These are phyloP conservation scores for Drosophila stalkeri DNA, from an alignment of 2,888 invertebrate species.

Conservation along the genomic window DNA sequence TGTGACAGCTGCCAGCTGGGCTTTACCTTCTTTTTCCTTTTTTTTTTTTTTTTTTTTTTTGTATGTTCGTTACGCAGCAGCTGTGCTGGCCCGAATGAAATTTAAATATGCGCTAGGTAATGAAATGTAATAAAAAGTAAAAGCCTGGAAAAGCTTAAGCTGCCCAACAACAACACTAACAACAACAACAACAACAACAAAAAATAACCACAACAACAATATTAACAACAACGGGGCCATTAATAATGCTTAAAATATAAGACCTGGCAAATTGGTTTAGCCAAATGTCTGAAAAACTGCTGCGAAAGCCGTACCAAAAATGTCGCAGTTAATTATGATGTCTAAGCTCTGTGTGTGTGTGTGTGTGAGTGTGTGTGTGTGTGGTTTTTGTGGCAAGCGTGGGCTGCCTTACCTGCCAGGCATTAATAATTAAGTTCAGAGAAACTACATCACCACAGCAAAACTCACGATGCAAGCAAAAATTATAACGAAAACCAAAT, in stretches of 20 bases:
- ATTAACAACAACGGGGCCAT: conserved; percentile 46
- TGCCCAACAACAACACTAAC: background rate
- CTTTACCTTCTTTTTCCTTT: conserved; percentile 31
- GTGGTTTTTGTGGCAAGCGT: conserved; percentile 12
- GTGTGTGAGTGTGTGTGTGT: background rate
- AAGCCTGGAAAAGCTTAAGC: conserved; percentile 25
- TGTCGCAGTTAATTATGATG: conserved; percentile 76
- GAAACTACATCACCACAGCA: conserved; percentile 7
- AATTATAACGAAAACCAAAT: conserved; percentile 9
- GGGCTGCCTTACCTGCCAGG: conserved; percentile 43
- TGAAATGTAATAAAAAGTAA: conserved; percentile 52
- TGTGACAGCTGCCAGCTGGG: conserved; percentile 55
- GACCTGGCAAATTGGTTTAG: conserved; percentile 77
- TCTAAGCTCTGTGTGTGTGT: conserved; percentile 41
- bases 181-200: conserved; percentile 9
- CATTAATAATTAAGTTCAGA: conserved; percentile 53
- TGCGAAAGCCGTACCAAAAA: conserved; percentile 51
- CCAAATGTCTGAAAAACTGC: conserved; percentile 44
- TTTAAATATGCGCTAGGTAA: conserved; percentile 53
- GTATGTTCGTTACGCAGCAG: background rate
- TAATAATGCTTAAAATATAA: conserved; percentile 80
- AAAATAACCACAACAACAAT: conserved; percentile 3
- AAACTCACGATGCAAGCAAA: conserved; percentile 9
- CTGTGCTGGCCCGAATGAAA: conserved; percentile 36
- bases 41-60: conserved; percentile 10